Evolutionary conservation across 2,113 vertebrate genomes (phyloP), one percentile per base, ranked within the genome.

Genomic region (Epinephelus cyanopodus): DNA sequence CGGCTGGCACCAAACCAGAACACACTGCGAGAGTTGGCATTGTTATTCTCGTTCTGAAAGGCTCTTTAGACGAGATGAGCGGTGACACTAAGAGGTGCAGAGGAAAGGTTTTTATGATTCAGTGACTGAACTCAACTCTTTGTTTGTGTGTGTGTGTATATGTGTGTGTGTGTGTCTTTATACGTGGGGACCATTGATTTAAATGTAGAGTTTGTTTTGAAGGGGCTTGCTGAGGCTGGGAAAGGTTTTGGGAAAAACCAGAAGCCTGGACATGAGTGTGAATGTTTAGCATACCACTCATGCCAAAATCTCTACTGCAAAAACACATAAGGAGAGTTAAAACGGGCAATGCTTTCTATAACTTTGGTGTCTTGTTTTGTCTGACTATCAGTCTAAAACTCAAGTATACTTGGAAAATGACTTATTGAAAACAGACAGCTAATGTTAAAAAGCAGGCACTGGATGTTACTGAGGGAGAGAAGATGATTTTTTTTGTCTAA

Each of bases 1-100:
- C 2, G 48, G 21, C 86, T 92, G 92, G 89, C 87, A 82, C 60
- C 47, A 29, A 54, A 87, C 83, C 89, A 90, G 84, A 74, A 74
- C 53, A 33, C 63, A 45, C 27, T 80, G 77, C 75, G 60, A 83
- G 66, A 79, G 84, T 61, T 39, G 76, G 64, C 75, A 81, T 87
- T 87, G 86, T 91, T 87, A 85, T 66, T 69, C 68, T 21, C 5
- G 0, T 48, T 50, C 60, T 87, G 64, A 89, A 86, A 89, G 83
- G 63, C 78, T 78, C 77, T 90, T 86, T 80, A 74, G 81, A 77
- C 11, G 9, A 86, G 60, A 77, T 73, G 79, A 83, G 77, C 60
- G 47, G 76, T 78, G 82, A 85, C 71, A 75, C 83, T 37, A 73
- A 82, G 69, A 77, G 77, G 74, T 81, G 78, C 48, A 15, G 68